Percentiles rank a stretch among this genome's conserved stretches.
phyloP scores from a whole-genome alignment of 2,888 invertebrate species.

The Drosophila limbata region DNA sequence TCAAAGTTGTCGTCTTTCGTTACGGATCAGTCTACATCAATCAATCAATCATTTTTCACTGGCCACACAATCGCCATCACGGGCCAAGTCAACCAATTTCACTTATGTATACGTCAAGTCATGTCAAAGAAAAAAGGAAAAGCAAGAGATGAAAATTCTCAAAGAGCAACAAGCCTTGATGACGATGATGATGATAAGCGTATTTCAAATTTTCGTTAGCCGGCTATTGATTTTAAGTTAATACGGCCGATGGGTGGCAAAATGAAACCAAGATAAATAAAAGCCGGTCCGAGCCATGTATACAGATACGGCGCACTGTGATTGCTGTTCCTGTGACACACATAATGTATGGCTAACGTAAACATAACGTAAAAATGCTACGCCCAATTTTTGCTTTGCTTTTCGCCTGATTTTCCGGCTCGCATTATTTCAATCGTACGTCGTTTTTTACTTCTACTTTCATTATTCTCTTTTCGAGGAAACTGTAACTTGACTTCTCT shows the following conservation, averaged over 20 bases:
- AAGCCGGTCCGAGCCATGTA: slow-evolving; percentile 38
- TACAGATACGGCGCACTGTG: slow-evolving; percentile 32
- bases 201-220: slow-evolving; percentile 63
- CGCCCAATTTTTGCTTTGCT: slow-evolving; percentile 14
- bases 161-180: slow-evolving; percentile 30
- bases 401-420: slow-evolving; percentile 14
- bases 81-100: slow-evolving; percentile 51
- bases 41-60: slow-evolving; percentile 70
- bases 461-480: neutral
- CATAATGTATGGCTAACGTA: slow-evolving; percentile 29
- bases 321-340: slow-evolving; percentile 21
- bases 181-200: slow-evolving; percentile 48
- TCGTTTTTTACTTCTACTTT: slow-evolving; percentile 30
- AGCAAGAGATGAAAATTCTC: slow-evolving; percentile 5
- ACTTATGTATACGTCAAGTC: slow-evolving; percentile 66
- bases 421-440: neutral
- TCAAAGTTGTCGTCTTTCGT: slow-evolving; percentile 62
- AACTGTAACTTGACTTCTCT: neutral
- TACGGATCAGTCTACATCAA: slow-evolving; percentile 62
- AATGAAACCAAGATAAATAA: slow-evolving; percentile 57
- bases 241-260: slow-evolving; percentile 25
- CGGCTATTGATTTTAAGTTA: slow-evolving; percentile 69
- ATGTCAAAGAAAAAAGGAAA: slow-evolving; percentile 38
- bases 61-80: slow-evolving; percentile 38
- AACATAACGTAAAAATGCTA: slow-evolving; percentile 45